Percentiles rank a stretch among this genome's conserved stretches.
These are phyloP conservation scores for Aldabrachelys gigantea DNA, from an alignment of 2,113 vertebrate genomes.

Conservation along the genomic window DNA sequence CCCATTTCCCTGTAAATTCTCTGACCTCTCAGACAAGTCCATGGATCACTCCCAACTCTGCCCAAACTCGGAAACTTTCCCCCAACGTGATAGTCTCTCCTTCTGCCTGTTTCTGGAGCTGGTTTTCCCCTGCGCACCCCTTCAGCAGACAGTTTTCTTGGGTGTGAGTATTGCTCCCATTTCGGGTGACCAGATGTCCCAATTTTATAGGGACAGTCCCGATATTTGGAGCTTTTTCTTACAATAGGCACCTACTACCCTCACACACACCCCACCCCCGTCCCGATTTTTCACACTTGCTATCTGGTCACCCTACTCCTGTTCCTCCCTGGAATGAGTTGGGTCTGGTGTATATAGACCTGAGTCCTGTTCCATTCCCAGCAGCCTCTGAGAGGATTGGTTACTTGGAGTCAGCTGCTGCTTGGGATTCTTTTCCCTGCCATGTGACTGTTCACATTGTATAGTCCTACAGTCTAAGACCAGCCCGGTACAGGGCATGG, in stretches of 20 bases:
- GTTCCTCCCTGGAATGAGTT: background rate
- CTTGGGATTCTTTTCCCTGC: background rate
- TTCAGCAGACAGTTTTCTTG: too few species aligned
- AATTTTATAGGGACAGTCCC: too few species aligned
- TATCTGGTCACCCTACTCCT: too few species aligned
- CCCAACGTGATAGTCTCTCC: background rate
- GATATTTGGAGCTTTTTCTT: too few species aligned
- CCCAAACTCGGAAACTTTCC: background rate
- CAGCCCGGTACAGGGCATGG: background rate
- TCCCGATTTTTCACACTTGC: too few species aligned
- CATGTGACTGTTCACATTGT: background rate
- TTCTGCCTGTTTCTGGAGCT: background rate
- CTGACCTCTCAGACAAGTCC: background rate
- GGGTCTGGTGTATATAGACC: background rate
- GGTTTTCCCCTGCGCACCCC: background rate
- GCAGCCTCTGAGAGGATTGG: background rate
- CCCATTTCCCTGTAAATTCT: background rate
- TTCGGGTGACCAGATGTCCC: too few species aligned
- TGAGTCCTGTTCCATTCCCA: background rate
- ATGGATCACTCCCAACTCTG: background rate
- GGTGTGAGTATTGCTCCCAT: too few species aligned
- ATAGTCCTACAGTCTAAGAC: too few species aligned
- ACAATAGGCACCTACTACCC: too few species aligned
- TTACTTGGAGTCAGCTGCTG: background rate
- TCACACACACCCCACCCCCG: too few species aligned